Evolutionary conservation across 1,140 invertebrate genomes (phyloP).

Genomic region (Dendroctonus valens): DNA sequence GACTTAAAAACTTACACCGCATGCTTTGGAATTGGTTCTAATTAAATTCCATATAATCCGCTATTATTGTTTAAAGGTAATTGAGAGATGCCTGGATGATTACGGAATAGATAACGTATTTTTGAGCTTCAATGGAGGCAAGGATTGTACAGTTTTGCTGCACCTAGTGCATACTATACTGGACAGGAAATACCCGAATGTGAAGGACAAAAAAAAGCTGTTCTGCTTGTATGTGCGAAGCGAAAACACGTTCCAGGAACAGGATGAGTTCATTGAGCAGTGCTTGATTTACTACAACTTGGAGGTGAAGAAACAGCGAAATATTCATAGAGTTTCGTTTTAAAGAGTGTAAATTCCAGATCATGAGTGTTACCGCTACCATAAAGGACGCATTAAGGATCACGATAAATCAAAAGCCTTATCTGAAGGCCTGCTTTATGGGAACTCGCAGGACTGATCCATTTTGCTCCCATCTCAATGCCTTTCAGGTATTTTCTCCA

Average conservation of each 20-base stretch:
- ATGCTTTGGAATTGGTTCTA: not conserved
- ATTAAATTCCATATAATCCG: not conserved
- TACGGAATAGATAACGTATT: slow-evolving; percentile 74
- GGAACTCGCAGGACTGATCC: slow-evolving; percentile 86
- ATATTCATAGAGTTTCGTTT: not conserved
- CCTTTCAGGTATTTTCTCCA: slow-evolving; percentile 17
- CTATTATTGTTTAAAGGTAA: slow-evolving; percentile 1
- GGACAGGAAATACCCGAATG: slow-evolving; percentile 53
- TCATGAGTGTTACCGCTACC: slow-evolving; percentile 67
- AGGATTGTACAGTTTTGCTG: slow-evolving; percentile 91
- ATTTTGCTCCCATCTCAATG: slow-evolving; percentile 62
- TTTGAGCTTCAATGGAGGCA: slow-evolving; percentile 94
- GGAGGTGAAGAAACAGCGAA: slow-evolving; percentile 43
- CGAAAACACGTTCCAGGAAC: slow-evolving; percentile 77
- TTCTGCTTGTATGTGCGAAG: slow-evolving; percentile 72
- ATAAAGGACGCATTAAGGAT: slow-evolving; percentile 69
- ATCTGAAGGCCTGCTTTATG: slow-evolving; percentile 82
- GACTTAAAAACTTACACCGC: not conserved
- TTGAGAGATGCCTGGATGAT: slow-evolving; percentile 51
- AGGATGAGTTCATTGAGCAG: slow-evolving; percentile 78
- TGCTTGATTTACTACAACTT: slow-evolving; percentile 71
- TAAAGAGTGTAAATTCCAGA: slow-evolving; percentile 5
- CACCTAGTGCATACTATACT: slow-evolving; percentile 71
- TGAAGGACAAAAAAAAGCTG: slow-evolving; percentile 30
- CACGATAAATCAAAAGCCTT: slow-evolving; percentile 62